phyloP scores from a whole-genome alignment of 1,140 invertebrate genomes.

The Yoshiicerus persimilis region DNA sequence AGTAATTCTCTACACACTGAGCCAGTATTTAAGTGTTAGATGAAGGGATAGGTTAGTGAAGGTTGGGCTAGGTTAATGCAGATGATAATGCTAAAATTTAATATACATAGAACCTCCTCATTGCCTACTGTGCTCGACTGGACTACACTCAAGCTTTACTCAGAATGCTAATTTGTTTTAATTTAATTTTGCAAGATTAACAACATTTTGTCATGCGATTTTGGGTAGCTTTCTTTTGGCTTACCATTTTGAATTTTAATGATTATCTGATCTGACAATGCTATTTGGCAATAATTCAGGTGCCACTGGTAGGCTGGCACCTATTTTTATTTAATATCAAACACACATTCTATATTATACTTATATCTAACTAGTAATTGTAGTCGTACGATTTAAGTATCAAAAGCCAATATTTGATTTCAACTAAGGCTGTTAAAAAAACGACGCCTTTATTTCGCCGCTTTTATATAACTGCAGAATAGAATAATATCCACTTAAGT shows the following conservation, averaged over 20 bases:
- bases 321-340: background rate
- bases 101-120: background rate
- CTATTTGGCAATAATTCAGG: background rate
- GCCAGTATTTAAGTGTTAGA: background rate
- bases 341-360: background rate
- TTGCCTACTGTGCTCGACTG: slow-evolving; percentile 3
- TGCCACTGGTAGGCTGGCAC: background rate
- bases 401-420: too few relatives aligned
- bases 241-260: background rate
- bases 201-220: background rate
- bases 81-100: background rate
- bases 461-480: too few relatives aligned
- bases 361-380: background rate
- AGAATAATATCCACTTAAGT: too few relatives aligned
- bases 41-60: background rate
- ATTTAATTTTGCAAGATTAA: slow-evolving; percentile 1
- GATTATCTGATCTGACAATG: background rate
- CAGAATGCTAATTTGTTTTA: background rate
- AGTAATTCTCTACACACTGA: background rate
- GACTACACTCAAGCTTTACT: background rate
- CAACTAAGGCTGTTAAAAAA: too few relatives aligned
- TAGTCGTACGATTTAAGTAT: too few relatives aligned
- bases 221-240: background rate
- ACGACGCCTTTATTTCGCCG: too few relatives aligned
- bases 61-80: background rate